phyloP scores from a whole-genome alignment of 2,888 invertebrate genomes.

The Macrosiphum euphorbiae region DNA sequence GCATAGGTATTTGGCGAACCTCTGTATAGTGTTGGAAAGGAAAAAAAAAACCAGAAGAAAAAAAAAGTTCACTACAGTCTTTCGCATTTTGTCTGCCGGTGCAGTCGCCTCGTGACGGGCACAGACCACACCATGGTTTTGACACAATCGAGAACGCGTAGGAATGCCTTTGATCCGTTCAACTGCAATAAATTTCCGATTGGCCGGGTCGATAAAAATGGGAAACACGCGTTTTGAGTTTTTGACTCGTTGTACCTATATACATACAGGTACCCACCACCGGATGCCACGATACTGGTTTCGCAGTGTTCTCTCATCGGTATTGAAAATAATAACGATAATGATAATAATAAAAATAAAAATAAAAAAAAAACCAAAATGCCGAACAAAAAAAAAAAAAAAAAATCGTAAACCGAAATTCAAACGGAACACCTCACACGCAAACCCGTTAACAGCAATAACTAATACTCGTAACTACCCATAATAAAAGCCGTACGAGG shows the following conservation, averaged over 20 bases:
- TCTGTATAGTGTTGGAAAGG: constrained; percentile 17
- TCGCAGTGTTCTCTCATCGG: not conserved
- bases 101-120: constrained; percentile 51
- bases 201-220: constrained; percentile 55
- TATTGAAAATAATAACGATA: constrained; percentile 11
- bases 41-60: not conserved
- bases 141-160: constrained; percentile 63
- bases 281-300: constrained; percentile 30
- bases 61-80: constrained; percentile 26
- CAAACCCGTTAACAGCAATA: constrained; percentile 16
- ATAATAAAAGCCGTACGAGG: not conserved
- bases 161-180: constrained; percentile 63
- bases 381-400: not conserved
- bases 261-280: not conserved
- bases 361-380: constrained; percentile 18
- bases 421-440: constrained; percentile 24
- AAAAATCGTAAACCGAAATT: constrained; percentile 20
- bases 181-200: constrained; percentile 61
- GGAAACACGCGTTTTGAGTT: constrained; percentile 61
- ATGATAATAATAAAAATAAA: not conserved
- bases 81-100: constrained; percentile 19
- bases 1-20: constrained; percentile 38
- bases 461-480: not conserved
- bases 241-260: constrained; percentile 10
- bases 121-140: constrained; percentile 60